These are phyloP conservation scores for Agrotis ipsilon DNA, from an alignment of 2,888 invertebrate genomes.

Conservation along the genomic window DNA sequence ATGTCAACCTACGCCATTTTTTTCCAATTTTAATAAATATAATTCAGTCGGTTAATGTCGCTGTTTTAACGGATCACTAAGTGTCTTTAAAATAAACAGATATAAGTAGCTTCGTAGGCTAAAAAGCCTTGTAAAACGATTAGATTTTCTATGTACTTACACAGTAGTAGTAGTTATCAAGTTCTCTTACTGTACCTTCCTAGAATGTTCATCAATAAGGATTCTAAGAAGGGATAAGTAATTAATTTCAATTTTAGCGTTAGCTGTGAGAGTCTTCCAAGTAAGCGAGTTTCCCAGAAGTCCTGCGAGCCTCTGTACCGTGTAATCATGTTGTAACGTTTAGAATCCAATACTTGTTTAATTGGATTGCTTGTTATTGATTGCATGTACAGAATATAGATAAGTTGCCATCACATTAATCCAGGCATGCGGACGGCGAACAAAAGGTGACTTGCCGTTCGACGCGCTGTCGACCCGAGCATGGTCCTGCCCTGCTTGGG, in stretches of 20 bases:
- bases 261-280: conserved; percentile 8
- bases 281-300: conserved; percentile 32
- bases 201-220: conserved; percentile 14
- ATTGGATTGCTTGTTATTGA: conserved; percentile 13
- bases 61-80: no score
- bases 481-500: no score
- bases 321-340: conserved; percentile 1
- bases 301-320: neutral
- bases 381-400: no score
- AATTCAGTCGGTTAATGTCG: no score
- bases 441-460: no score
- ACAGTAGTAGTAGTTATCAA: neutral
- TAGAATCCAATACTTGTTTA: conserved; percentile 19
- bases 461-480: no score
- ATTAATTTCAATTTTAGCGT: conserved; percentile 45
- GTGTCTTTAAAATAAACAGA: no score
- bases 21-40: no score
- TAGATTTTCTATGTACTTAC: conserved; percentile 7
- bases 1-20: no score
- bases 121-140: neutral
- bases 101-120: no score
- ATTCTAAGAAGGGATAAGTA: conserved; percentile 24
- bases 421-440: no score
- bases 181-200: conserved; percentile 4
- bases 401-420: no score